Conservation (phyloP, 1,140 invertebrate species). For the Penaeus vannamei region DNA sequence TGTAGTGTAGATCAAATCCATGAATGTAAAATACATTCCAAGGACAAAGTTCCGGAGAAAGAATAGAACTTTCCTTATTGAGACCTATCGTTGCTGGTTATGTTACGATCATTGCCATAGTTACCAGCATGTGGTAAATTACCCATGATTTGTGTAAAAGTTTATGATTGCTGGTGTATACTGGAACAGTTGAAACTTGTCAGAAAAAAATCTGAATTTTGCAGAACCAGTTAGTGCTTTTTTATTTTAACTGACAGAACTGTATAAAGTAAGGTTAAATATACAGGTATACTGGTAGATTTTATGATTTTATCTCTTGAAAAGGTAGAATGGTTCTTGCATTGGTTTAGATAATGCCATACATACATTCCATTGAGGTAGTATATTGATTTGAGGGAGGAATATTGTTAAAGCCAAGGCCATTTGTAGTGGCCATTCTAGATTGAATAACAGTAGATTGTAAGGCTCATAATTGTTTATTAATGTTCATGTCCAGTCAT, state of each 20-base stretch:
- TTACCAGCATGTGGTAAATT: slow-evolving; percentile 31
- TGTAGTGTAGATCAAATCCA: too few species aligned
- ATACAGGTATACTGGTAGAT: slow-evolving; percentile 47
- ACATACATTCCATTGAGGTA: slow-evolving; percentile 39
- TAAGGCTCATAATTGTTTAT: slow-evolving; percentile 39
- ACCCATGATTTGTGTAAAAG: slow-evolving; percentile 25
- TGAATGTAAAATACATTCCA: too few species aligned
- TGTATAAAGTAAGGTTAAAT: slow-evolving; percentile 55
- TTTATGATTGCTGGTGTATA: slow-evolving; percentile 36
- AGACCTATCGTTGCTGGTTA: slow-evolving; percentile 42
- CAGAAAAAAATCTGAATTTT: slow-evolving; percentile 40
- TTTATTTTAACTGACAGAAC: slow-evolving; percentile 37
- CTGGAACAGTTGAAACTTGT: slow-evolving; percentile 39
- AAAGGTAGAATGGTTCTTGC: slow-evolving; percentile 26
- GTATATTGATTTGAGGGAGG: slow-evolving; percentile 34
- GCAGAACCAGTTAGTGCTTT: slow-evolving; percentile 49
- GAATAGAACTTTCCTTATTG: not conserved
- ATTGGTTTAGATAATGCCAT: slow-evolving; percentile 34
- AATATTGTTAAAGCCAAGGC: slow-evolving; percentile 35
- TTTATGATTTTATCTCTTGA: not conserved
- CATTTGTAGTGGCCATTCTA: slow-evolving; percentile 21
- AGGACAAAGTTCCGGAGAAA: too few species aligned
- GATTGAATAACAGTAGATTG: slow-evolving; percentile 22
- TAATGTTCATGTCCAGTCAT: slow-evolving; percentile 34
- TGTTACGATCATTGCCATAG: slow-evolving; percentile 39